Percentiles rank a stretch among this genome's conserved stretches.
These are phyloP conservation scores for Xiphophorus couchianus DNA, from an alignment of 2,113 vertebrate genomes.

Conservation along the genomic window DNA sequence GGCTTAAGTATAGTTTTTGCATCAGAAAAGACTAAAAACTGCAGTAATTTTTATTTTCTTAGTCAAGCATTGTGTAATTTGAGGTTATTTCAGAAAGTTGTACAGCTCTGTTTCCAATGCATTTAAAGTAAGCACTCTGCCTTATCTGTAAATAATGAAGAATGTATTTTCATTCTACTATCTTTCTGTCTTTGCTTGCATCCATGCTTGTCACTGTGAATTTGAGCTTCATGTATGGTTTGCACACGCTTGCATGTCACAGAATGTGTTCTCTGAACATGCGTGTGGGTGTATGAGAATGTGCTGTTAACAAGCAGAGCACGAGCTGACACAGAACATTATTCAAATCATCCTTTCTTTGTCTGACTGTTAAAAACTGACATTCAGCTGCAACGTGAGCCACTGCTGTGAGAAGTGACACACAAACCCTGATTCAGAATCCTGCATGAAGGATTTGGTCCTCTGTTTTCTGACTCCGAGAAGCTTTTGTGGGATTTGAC, in stretches of 20 bases:
- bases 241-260: conserved; percentile 10
- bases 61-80: not conserved
- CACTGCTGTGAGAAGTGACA: conserved; percentile 11
- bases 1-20: not conserved
- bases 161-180: conserved; percentile 6
- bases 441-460: conserved; percentile 23
- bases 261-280: not conserved
- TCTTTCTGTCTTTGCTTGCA: not conserved
- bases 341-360: conserved; percentile 58
- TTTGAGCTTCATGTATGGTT: conserved; percentile 15
- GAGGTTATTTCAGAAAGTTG: not conserved
- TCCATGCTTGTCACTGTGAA: conserved; percentile 36
- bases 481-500: conserved; percentile 38
- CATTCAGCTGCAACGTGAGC: conserved; percentile 60
- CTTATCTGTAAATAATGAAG: not conserved
- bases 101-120: not conserved
- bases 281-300: conserved; percentile 4
- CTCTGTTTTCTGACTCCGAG: conserved; percentile 39
- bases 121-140: not conserved
- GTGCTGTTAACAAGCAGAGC: conserved; percentile 33
- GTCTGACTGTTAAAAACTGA: conserved; percentile 57
- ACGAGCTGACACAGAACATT: conserved; percentile 60
- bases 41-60: not conserved
- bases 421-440: conserved; percentile 27
- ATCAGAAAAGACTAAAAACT: not conserved